Evolutionary conservation across 2,113 vertebrate species (phyloP), one percentile per base, ranked within the genome.

Genomic region (Pterophyllum scalare): DNA sequence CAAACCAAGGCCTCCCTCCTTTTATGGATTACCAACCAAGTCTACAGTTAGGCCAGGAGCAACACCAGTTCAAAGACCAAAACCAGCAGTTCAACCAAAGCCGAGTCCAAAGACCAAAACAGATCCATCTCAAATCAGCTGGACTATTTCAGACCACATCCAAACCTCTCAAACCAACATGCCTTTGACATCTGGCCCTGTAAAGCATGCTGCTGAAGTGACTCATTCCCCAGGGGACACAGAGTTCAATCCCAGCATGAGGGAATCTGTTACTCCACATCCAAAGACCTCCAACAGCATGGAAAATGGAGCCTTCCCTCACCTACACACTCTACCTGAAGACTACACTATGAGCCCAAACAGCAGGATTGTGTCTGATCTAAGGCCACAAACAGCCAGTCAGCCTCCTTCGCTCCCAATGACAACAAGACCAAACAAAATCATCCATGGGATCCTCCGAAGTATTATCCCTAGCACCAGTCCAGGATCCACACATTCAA

Each of bases 351-450:
- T 58, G 59, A 85, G 76, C 22, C 80, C 82, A 77, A 67, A 77
- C 87, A 92, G 88, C 77, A 85, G 85, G 87, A 80, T 64, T 28
- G 49, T 20, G 49, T 94, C 89, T 88, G 85, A 91, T 82, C 79
- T 62, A 70, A 85, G 19, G 86, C 85, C 85, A 90, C 90, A 90
- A 84, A 91, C 82, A 91, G 52, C 62, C 15, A 11, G 62, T 80
- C 76, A 28, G 35, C 62, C 65, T 52, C 26, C 89, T 79, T 78
- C 59, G 2, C 91, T 83, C 80, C 80, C 80, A 88, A 77, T 52
- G 80, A 93, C 92, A 91, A 89, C 88, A 85, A 91, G 26, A 80
- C 82, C 91, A 87, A 88, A 83, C 83, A 86, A 59, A 81, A 82
- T 77, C 31, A 58, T 70, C 24, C 26, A 2, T 52, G 60, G 54